Base-by-base conservation (phyloP, 2,797 vertebrate genomes). In the Trachurus trachurus region DNA sequence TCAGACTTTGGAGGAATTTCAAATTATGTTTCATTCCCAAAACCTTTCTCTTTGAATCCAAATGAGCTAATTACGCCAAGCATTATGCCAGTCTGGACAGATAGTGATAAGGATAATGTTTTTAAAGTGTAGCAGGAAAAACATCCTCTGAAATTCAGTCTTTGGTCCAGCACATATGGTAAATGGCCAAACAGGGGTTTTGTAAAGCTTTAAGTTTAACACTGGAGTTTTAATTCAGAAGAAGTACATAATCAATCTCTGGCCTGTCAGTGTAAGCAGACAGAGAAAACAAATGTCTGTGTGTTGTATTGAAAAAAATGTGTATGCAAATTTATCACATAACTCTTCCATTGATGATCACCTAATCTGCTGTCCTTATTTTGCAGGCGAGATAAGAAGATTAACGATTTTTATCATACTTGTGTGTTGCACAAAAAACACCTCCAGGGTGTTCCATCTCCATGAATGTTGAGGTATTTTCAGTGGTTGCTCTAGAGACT, bases 391-490 rank as follows among this genome's bases (percentile, higher is more conserved):
- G 53, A 81, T 82, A 37, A 72, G 40, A 76, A 29, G 66, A 78
- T 82, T 71, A 57, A 66, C 0, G 9, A 44, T 72, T 80, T 80
- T 71, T 62, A 71, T 76, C 19, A 57, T 74, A 22, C 71, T 59
- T 59, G 58, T 66, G 45, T 53, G 65, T 42, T 78, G 49, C 49
- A 74, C 44, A 68, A 63, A 81, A 26, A 73, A 63, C 61, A 76
- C 44, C 69, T 72, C 16, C 4, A 53, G 71, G 64, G 42, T 57
- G n/a, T 79, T 78, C 67, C 52, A 10, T 66, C 26, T 40, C 22
- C 29, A 56, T 74, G 42, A 83, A 77, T 76, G 73, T 75, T 54
- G 40, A 84, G 6, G 34, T 57, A 3, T 58, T 75, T 66, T 69
- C 50, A 63, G 13, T 22, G 17, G 19, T 22, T 7, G 29, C 62